A percentile compares a stretch with the other conserved stretches of the same genome.
phyloP scores from a whole-genome alignment of 2,888 invertebrate species.

The Tuta absoluta region DNA sequence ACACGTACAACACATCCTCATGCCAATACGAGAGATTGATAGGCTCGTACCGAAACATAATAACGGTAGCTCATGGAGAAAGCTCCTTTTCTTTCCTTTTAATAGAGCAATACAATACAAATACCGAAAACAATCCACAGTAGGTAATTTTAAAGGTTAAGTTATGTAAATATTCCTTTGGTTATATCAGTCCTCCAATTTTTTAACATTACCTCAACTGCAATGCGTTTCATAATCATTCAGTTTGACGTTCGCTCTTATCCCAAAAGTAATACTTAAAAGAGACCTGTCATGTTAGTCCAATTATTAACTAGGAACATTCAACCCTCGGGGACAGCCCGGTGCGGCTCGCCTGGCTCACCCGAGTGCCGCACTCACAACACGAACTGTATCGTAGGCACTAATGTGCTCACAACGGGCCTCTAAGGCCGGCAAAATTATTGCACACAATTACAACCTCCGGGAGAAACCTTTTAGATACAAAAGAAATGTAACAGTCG shows the following conservation, averaged over 20 bases:
- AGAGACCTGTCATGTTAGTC: slow-evolving; percentile 19
- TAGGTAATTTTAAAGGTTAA: too few species aligned
- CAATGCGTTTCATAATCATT: slow-evolving; percentile 13
- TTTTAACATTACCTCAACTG: slow-evolving; percentile 2
- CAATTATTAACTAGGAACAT: slow-evolving; percentile 22
- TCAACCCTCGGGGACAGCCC: slow-evolving; percentile 12
- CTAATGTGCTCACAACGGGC: slow-evolving; percentile 39
- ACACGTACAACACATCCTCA: slow-evolving; percentile 6
- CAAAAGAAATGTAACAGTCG: slow-evolving; percentile 35
- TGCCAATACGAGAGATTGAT: slow-evolving; percentile 21
- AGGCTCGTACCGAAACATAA: slow-evolving; percentile 16
- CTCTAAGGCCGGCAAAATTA: slow-evolving; percentile 41
- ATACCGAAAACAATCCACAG: neutral
- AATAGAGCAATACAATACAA: neutral
- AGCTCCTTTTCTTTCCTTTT: neutral
- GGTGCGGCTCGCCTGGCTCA: neutral
- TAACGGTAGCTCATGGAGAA: slow-evolving; percentile 18
- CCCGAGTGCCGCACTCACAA: slow-evolving; percentile 25
- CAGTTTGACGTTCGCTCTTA: slow-evolving; percentile 16
- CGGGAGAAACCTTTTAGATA: slow-evolving; percentile 26
- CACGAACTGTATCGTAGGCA: slow-evolving; percentile 30
- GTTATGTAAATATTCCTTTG: neutral
- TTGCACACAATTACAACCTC: slow-evolving; percentile 43
- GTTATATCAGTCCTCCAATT: neutral
- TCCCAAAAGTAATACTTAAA: slow-evolving; percentile 19